These are phyloP conservation scores for Charaxes varanes DNA, from an alignment of 1,140 invertebrate genomes.

Conservation along the genomic window DNA sequence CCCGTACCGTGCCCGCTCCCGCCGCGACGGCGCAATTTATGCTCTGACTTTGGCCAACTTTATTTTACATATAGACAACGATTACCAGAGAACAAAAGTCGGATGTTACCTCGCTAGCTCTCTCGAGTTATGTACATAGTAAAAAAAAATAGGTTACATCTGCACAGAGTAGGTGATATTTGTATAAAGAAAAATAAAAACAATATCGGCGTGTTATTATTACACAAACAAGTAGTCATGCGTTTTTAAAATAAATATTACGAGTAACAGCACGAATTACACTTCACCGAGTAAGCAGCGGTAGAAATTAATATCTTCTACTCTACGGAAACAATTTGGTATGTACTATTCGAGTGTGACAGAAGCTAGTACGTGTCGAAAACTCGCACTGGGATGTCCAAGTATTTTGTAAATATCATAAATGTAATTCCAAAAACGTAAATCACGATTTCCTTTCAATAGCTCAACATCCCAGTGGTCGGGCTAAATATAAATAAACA, in stretches of 20 bases:
- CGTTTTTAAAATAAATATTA: background rate
- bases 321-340: too few relatives aligned
- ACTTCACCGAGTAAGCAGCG: background rate
- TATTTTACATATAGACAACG: too few relatives aligned
- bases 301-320: too few relatives aligned
- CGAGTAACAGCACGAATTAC: conserved; percentile 4
- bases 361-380: conserved; percentile 21
- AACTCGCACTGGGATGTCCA: conserved; percentile 18
- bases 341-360: conserved; percentile 17
- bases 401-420: conserved; percentile 7
- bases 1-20: conserved; percentile 8
- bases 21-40: conserved; percentile 13
- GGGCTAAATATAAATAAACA: conserved; percentile 9
- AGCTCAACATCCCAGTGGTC: conserved; percentile 15
- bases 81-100: too few relatives aligned
- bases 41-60: conserved; percentile 1
- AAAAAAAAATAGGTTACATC: too few relatives aligned
- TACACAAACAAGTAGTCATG: too few relatives aligned
- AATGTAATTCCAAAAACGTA: background rate
- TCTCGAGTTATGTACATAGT: too few relatives aligned
- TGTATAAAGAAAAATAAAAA: too few relatives aligned
- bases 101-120: too few relatives aligned
- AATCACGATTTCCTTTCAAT: background rate
- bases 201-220: too few relatives aligned
- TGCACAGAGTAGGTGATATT: too few relatives aligned